Evolutionary conservation across 2,888 invertebrate genomes (phyloP).

Genomic region (Spodoptera exigua): DNA sequence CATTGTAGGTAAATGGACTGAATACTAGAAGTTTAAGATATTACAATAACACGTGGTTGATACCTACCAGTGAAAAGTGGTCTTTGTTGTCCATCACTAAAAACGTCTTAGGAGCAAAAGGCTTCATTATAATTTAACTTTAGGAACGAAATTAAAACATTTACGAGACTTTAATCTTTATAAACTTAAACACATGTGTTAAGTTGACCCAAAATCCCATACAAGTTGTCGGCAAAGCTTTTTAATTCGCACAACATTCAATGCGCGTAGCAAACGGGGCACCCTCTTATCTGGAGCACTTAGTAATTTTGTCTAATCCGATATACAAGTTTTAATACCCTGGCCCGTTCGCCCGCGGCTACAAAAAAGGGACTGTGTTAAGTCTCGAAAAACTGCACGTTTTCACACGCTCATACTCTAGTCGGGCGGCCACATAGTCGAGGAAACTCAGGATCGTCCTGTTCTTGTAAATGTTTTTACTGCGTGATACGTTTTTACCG

Average conservation of each 20-base stretch:
- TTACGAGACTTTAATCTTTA: neutral
- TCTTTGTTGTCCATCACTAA: too few relatives aligned
- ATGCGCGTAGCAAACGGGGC: constrained; percentile 40
- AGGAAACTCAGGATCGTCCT: constrained; percentile 12
- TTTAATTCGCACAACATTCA: constrained; percentile 54
- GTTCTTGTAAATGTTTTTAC: too few relatives aligned
- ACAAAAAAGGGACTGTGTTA: constrained; percentile 84
- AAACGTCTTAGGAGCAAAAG: too few relatives aligned
- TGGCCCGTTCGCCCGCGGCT: constrained; percentile 79
- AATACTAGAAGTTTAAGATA: too few relatives aligned
- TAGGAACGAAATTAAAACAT: too few relatives aligned
- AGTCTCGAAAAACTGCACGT: constrained; percentile 83
- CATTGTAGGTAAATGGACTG: too few relatives aligned
- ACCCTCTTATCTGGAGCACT: constrained; percentile 83
- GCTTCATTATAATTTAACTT: too few relatives aligned
- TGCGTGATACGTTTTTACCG: neutral
- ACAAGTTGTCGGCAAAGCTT: constrained; percentile 48
- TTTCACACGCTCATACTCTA: constrained; percentile 82
- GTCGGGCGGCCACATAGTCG: constrained; percentile 18
- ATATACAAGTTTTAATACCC: constrained; percentile 87
- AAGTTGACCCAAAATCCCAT: constrained; percentile 30
- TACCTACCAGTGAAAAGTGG: too few relatives aligned
- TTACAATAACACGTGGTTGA: too few relatives aligned
- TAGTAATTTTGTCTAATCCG: constrained; percentile 88
- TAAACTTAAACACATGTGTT: constrained; percentile 3